Evolutionary conservation across 2,113 vertebrate species (phyloP).

Genomic region (Amblyopsis rosae): DNA sequence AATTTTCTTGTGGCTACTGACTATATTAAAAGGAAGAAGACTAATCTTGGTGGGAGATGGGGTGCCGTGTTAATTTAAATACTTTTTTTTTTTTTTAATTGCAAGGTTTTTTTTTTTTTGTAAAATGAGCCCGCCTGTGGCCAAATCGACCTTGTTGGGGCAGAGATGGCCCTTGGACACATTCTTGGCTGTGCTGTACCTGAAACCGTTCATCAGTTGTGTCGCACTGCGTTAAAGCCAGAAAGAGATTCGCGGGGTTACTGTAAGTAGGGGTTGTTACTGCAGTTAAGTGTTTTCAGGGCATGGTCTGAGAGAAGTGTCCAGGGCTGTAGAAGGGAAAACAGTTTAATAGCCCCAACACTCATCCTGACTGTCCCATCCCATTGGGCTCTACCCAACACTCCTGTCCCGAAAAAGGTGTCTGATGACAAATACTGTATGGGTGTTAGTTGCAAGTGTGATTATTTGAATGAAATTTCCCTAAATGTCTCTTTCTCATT

Average conservation of each 20-base stretch:
- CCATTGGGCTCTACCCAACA: slow-evolving; percentile 34
- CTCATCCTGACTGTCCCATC: slow-evolving; percentile 49
- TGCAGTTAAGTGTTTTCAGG: slow-evolving; percentile 3
- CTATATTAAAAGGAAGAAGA: slow-evolving; percentile 56
- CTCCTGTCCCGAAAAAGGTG: slow-evolving; percentile 21
- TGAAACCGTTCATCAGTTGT: slow-evolving; percentile 36
- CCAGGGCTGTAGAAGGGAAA: slow-evolving; percentile 45
- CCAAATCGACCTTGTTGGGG: slow-evolving; percentile 37
- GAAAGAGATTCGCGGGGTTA: slow-evolving; percentile 71
- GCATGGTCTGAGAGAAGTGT: slow-evolving; percentile 49
- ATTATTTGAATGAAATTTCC: slow-evolving; percentile 15
- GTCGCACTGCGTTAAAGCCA: slow-evolving; percentile 72
- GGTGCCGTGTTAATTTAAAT: slow-evolving; percentile 69
- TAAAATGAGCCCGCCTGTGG: slow-evolving; percentile 50
- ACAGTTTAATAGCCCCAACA: slow-evolving; percentile 56
- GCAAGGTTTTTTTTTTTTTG: slow-evolving; percentile 42
- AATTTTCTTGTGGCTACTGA: slow-evolving; percentile 48
- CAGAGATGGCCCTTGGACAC: slow-evolving; percentile 54
- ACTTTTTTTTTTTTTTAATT: slow-evolving; percentile 41
- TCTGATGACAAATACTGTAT: slow-evolving; percentile 2
- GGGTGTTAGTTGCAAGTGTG: neutral
- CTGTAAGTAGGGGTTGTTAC: slow-evolving; percentile 44
- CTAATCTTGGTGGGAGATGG: slow-evolving; percentile 40
- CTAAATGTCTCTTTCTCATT: neutral
- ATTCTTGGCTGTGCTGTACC: slow-evolving; percentile 38